A percentile compares a stretch with the other conserved stretches of the same genome.
Conservation (phyloP, 2,888 invertebrate genomes). For the Acronicta leporina region DNA sequence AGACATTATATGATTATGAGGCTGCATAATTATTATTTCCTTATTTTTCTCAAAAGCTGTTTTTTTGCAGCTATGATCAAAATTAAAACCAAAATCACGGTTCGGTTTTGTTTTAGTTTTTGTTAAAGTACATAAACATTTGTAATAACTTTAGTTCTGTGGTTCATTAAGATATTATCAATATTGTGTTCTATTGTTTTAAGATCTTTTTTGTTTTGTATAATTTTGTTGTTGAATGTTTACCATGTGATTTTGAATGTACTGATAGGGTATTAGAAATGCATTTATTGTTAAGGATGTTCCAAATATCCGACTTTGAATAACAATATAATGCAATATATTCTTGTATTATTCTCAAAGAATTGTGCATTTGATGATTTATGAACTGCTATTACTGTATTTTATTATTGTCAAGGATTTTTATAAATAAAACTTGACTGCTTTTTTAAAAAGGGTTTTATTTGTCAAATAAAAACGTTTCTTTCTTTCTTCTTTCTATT, state of each 20-base stretch:
- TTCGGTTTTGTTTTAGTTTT: constrained; percentile 16
- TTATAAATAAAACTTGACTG: constrained; percentile 66
- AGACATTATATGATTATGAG: constrained; percentile 7
- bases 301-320: constrained; percentile 33
- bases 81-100: constrained; percentile 2
- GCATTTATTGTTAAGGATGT: constrained; percentile 38
- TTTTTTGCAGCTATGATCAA: constrained; percentile 23
- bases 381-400: constrained; percentile 18
- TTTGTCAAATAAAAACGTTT: too few species aligned
- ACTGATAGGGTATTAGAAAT: constrained; percentile 19
- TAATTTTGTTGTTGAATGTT: constrained; percentile 17
- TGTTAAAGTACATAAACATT: constrained; percentile 32
- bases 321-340: constrained; percentile 24
- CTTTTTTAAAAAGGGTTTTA: constrained; percentile 42
- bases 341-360: constrained; percentile 30
- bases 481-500: too few species aligned
- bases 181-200: constrained; percentile 1
- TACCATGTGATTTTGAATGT: constrained; percentile 35
- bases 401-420: constrained; percentile 46
- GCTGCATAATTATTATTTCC: constrained; percentile 21
- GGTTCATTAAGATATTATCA: not conserved
- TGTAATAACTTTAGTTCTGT: not conserved
- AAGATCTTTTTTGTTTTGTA: constrained; percentile 14
- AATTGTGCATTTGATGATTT: constrained; percentile 35
- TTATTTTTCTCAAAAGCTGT: constrained; percentile 7